A percentile compares a stretch with the other conserved stretches of the same genome.
Conservation (phyloP, 2,888 invertebrate genomes). For the Desoria tigrina region DNA sequence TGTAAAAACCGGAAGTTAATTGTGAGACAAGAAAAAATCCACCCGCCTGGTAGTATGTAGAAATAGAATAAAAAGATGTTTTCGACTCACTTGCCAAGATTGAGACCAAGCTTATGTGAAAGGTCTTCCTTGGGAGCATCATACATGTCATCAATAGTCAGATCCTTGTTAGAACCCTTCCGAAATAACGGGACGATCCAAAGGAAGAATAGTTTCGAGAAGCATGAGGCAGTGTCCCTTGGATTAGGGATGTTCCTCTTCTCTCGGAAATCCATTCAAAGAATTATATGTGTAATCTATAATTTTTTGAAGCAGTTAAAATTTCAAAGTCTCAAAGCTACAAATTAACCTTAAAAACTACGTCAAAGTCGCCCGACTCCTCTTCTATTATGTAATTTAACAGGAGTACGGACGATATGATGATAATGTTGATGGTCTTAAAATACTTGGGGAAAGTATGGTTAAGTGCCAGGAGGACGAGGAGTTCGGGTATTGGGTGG, state of each 20-base stretch:
- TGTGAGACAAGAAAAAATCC: not conserved
- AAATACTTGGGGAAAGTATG: too few relatives aligned
- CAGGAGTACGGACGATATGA: too few relatives aligned
- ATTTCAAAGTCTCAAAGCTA: too few relatives aligned
- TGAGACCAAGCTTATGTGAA: conserved; percentile 68
- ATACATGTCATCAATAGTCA: conserved; percentile 74
- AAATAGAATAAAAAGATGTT: conserved; percentile 1
- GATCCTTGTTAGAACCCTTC: conserved; percentile 70
- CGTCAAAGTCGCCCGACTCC: too few relatives aligned
- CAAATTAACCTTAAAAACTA: too few relatives aligned
- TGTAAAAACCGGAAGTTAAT: not conserved
- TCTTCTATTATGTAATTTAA: too few relatives aligned
- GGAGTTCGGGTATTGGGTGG: too few relatives aligned
- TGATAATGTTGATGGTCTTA: too few relatives aligned
- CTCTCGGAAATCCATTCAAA: conserved; percentile 36
- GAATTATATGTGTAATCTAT: too few relatives aligned
- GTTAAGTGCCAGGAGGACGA: too few relatives aligned
- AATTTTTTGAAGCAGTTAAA: too few relatives aligned
- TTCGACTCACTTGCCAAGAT: conserved; percentile 65
- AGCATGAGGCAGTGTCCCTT: conserved; percentile 33
- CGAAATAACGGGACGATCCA: conserved; percentile 78
- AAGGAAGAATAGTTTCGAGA: conserved; percentile 48
- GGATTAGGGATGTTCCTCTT: conserved; percentile 38
- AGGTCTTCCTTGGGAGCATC: conserved; percentile 69
- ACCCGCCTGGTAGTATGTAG: not conserved